Evolutionary conservation across 2,113 vertebrate species (phyloP).

Genomic region (Morone chrysops): DNA sequence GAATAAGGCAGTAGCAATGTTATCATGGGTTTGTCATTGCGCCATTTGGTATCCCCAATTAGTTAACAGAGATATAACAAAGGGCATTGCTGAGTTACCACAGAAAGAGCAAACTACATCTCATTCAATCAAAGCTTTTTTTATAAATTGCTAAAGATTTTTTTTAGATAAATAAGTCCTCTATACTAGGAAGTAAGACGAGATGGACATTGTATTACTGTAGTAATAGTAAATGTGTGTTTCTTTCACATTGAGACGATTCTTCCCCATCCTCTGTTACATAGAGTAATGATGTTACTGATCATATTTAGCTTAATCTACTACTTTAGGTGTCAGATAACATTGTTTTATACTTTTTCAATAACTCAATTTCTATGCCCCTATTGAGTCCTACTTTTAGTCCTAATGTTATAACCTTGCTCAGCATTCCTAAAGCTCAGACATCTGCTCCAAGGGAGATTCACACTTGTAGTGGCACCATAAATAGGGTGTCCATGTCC

Average conservation of each 20-base stretch:
- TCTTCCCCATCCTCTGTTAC: background rate
- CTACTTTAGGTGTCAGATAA: background rate
- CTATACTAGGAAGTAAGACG: background rate
- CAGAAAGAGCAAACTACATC: background rate
- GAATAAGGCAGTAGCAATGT: slow-evolving; percentile 5
- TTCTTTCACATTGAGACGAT: background rate
- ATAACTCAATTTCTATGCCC: background rate
- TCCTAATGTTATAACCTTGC: slow-evolving; percentile 38
- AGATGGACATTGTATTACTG: background rate
- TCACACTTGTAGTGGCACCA: slow-evolving; percentile 46
- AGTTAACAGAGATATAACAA: background rate
- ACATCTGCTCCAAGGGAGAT: slow-evolving; percentile 66
- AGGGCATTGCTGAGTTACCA: background rate
- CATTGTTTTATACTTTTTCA: background rate
- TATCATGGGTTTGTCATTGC: slow-evolving; percentile 20
- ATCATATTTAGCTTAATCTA: background rate
- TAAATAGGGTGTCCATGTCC: slow-evolving; percentile 68
- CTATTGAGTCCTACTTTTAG: slow-evolving; percentile 11
- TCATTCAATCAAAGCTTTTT: background rate
- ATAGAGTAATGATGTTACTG: background rate
- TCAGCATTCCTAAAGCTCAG: slow-evolving; percentile 61
- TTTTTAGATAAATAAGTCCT: background rate
- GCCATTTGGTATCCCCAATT: background rate
- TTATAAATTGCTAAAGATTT: background rate
- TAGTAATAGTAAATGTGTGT: background rate